Conservation (phyloP, 2,888 invertebrate genomes). For the Saturnia pavonia region DNA sequence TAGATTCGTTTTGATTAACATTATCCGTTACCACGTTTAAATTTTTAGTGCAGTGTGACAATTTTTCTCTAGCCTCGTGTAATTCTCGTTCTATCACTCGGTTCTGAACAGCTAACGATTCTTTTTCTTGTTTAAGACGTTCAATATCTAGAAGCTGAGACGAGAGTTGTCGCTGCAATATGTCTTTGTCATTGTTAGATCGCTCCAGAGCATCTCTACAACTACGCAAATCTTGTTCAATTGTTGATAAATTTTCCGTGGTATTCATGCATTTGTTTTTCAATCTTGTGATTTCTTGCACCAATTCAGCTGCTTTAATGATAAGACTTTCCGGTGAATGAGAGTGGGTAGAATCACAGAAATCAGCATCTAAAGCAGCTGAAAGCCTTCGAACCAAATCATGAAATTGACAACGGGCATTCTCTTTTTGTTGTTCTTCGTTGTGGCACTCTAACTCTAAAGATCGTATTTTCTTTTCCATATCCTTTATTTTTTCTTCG, state of each 20-base stretch:
- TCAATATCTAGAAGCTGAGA: slow-evolving; percentile 87
- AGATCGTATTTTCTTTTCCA: slow-evolving; percentile 87
- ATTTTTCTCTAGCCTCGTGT: slow-evolving; percentile 85
- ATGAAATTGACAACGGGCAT: slow-evolving; percentile 84
- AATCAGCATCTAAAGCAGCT: slow-evolving; percentile 86
- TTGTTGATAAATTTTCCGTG: slow-evolving; percentile 81
- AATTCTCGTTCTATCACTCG: slow-evolving; percentile 88
- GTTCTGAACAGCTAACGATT: slow-evolving; percentile 87
- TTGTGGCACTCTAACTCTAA: slow-evolving; percentile 87
- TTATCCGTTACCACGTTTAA: slow-evolving; percentile 85
- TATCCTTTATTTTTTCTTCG: slow-evolving; percentile 89
- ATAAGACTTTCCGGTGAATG: slow-evolving; percentile 87
- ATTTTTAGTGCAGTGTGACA: slow-evolving; percentile 84
- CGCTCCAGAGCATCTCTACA: slow-evolving; percentile 86
- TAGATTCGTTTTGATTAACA: slow-evolving; percentile 85
- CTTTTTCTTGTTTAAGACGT: slow-evolving; percentile 89
- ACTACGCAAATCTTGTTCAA: slow-evolving; percentile 85
- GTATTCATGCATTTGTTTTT: slow-evolving; percentile 83
- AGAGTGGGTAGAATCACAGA: slow-evolving; percentile 84
- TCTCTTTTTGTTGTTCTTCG: slow-evolving; percentile 89
- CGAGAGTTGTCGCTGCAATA: slow-evolving; percentile 87
- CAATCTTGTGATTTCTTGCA: slow-evolving; percentile 86
- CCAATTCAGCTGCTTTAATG: slow-evolving; percentile 89
- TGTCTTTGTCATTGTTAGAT: slow-evolving; percentile 86
- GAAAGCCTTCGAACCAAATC: slow-evolving; percentile 88